A percentile compares a stretch with the other conserved stretches of the same genome.
These are phyloP conservation scores for Bedellia somnulentella DNA, from an alignment of 2,888 invertebrate species.

Conservation along the genomic window DNA sequence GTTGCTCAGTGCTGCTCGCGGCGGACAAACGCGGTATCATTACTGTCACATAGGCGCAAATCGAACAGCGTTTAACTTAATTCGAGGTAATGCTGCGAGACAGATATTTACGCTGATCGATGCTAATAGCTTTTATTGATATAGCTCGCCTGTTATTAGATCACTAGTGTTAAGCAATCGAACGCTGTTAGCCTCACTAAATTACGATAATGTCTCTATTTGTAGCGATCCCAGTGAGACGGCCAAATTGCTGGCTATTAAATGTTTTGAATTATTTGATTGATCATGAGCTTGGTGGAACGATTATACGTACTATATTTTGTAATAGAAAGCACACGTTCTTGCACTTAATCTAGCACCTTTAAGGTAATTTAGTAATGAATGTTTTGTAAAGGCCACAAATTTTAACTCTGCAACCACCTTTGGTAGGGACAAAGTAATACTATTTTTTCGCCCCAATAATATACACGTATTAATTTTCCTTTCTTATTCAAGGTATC, in stretches of 20 bases:
- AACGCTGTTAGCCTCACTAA: constrained; percentile 31
- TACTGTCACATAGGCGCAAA: constrained; percentile 20
- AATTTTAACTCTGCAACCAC: no score
- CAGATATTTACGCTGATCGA: constrained; percentile 48
- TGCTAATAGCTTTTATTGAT: constrained; percentile 56
- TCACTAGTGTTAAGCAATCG: constrained; percentile 19
- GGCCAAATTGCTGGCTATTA: constrained; percentile 35
- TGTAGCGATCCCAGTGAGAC: constrained; percentile 28
- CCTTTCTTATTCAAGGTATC: no score
- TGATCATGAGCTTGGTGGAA: no score
- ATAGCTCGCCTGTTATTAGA: constrained; percentile 43
- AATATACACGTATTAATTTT: no score
- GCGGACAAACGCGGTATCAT: constrained; percentile 27
- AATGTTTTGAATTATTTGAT: constrained; percentile 40
- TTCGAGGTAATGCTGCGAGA: constrained; percentile 36
- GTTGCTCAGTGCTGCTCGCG: constrained; percentile 17
- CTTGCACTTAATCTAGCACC: no score
- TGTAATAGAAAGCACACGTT: no score
- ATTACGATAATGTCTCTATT: constrained; percentile 41
- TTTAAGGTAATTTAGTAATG: no score
- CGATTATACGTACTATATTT: no score
- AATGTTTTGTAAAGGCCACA: no score
- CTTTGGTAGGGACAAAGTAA: no score
- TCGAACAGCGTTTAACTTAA: constrained; percentile 36
- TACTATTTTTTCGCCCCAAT: no score